phyloP scores from a whole-genome alignment of 1,140 invertebrate genomes.

The Calliphora vicina region DNA sequence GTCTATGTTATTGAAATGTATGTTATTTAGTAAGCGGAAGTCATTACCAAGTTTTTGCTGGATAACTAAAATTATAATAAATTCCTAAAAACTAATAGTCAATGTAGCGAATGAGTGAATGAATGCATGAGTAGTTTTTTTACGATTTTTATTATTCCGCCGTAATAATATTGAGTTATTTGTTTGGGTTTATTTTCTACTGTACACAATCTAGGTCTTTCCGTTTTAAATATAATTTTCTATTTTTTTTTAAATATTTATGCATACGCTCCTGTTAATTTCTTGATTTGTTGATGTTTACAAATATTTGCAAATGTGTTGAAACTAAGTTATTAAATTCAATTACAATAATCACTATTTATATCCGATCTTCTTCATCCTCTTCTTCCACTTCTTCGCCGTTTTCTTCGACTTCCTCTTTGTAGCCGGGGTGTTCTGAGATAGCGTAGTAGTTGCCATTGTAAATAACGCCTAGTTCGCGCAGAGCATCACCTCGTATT shows the following conservation, averaged over 20 bases:
- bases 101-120: background rate
- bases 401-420: slow-evolving; percentile 84
- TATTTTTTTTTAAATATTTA: background rate
- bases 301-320: background rate
- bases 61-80: too few relatives aligned
- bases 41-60: too few relatives aligned
- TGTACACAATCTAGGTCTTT: background rate
- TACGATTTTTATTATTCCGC: background rate
- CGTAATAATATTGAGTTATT: background rate
- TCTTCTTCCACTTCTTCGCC: slow-evolving; percentile 82
- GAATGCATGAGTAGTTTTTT: background rate
- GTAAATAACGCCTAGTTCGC: slow-evolving; percentile 92
- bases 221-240: background rate
- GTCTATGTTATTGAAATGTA: too few relatives aligned
- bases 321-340: background rate
- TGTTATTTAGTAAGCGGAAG: too few relatives aligned
- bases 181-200: background rate
- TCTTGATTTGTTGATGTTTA: background rate
- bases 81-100: too few relatives aligned
- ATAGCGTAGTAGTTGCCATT: slow-evolving; percentile 96
- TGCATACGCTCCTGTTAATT: background rate
- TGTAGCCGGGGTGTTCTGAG: slow-evolving; percentile 91
- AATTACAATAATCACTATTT: slow-evolving; percentile 59
- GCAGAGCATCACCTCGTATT: slow-evolving; percentile 86
- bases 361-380: slow-evolving; percentile 81